Percentiles rank a stretch among this genome's conserved stretches.
phyloP scores from a whole-genome alignment of 1,140 invertebrate species.

The Drosophila leontia region DNA sequence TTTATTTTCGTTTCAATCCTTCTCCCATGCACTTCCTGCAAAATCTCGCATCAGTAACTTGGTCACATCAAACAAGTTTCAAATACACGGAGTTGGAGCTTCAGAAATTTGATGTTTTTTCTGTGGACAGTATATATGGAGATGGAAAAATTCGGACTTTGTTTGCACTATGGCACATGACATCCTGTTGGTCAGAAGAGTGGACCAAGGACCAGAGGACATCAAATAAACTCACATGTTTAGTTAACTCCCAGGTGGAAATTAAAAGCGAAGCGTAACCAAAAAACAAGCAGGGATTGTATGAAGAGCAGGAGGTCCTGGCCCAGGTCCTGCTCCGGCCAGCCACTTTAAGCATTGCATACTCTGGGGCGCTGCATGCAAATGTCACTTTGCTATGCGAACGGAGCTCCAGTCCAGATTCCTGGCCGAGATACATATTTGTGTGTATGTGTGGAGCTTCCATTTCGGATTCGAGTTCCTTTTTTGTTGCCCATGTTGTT shows the following conservation, averaged over 20 bases:
- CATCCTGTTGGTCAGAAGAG: conserved; percentile 23
- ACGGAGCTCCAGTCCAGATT: conserved; percentile 31
- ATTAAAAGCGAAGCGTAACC: conserved; percentile 77
- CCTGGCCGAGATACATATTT: conserved; percentile 22
- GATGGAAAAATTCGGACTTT: conserved; percentile 26
- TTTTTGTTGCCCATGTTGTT: conserved; percentile 12
- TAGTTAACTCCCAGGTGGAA: conserved; percentile 76
- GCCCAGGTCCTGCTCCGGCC: conserved; percentile 15
- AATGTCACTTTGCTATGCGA: conserved; percentile 73
- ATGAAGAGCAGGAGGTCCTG: conserved; percentile 10
- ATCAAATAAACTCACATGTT: conserved; percentile 78
- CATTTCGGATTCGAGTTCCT: conserved; percentile 35
- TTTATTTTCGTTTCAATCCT: background rate
- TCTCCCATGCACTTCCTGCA: background rate
- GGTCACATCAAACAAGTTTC: conserved; percentile 41
- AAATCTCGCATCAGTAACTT: conserved; percentile 26
- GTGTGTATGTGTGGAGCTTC: conserved; percentile 17
- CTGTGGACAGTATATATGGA: conserved; percentile 1
- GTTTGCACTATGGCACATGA: conserved; percentile 45
- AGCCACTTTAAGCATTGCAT: conserved; percentile 65
- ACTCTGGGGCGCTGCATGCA: conserved; percentile 71
- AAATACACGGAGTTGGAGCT: conserved; percentile 2
- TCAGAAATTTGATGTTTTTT: conserved; percentile 23
- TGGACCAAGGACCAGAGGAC: conserved; percentile 19
- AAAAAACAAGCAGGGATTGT: conserved; percentile 43